Base-by-base conservation (phyloP, 2,888 invertebrate genomes). In the Acanthacorydalis orientalis region DNA sequence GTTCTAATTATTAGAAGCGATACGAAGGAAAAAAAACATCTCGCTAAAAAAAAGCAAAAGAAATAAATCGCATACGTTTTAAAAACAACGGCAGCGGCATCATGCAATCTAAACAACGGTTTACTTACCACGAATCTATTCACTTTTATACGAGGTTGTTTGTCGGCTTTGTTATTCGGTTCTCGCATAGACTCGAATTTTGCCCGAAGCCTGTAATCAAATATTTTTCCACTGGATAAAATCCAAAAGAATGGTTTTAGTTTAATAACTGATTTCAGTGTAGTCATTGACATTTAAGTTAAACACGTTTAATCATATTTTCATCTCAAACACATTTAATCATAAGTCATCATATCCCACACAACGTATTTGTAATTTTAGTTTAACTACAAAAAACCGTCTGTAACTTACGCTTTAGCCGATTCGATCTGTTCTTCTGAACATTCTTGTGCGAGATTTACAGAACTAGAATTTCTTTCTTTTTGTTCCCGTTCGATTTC, bases 91-190 rank as follows among this genome's bases (percentile, higher is more conserved):
- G 12, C 16, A 33, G 15, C 11, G 14, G n/a, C 15, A 4, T 31
- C 12, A 34, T 10, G 15, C 15, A 11, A 31, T 32, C 11, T 31
- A 23, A 43, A 4, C 6, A 37, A 37, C 9, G 10, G 11, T 8
- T 14, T 48, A 77, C 88, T 83, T 67, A 90, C 90, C 78, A 91
- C 88, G 75, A 91, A 91, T 73, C 91, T 73, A 64, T 90, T 88
- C 56, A 91, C 88, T 76, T 83, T 84, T 51, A 77, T 73, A 52
- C 75, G 69, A 23, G 74, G 70, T 44, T 68, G 68, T 51, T 72
- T 69, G 49, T 67, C 64, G 53, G 69, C 72, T 51, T 68, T 62
- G 2, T 60, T 64, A 1, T 60, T 58, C 11, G 64, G 62, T 47
- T 74, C 74, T 51, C 82, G 80, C 72, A 92, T 78, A 50, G 85